Evolutionary conservation across 2,113 vertebrate species (phyloP).

Genomic region (Chlamydotis undulata): DNA sequence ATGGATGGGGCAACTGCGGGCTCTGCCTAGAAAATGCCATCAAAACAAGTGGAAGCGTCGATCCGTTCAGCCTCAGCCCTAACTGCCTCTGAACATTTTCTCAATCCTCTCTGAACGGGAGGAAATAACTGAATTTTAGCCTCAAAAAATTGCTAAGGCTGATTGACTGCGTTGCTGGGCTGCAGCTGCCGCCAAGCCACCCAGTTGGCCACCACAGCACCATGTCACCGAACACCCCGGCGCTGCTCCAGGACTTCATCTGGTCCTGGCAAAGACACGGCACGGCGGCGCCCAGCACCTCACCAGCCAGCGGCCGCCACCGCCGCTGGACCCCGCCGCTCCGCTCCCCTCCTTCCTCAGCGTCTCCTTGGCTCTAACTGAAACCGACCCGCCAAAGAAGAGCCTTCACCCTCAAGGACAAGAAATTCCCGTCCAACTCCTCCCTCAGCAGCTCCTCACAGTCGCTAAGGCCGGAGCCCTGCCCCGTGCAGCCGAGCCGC

Average conservation of each 20-base stretch:
- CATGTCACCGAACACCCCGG: accelerated
- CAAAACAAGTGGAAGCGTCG: not conserved
- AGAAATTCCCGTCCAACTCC: not conserved
- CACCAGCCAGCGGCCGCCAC: accelerated
- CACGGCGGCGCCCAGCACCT: accelerated
- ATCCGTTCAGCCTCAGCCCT: accelerated
- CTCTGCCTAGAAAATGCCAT: accelerated
- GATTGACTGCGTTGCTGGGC: accelerated
- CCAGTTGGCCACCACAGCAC: not conserved
- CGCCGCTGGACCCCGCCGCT: no score
- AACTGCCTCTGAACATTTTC: not conserved
- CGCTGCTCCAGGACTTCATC: accelerated
- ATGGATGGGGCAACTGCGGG: accelerated
- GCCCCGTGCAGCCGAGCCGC: not conserved
- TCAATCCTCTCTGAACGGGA: accelerated
- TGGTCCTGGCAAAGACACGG: accelerated
- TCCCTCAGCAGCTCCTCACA: accelerated
- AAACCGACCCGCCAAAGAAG: not conserved
- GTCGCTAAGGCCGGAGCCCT: no score
- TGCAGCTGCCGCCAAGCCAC: not conserved
- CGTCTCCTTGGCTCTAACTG: no score
- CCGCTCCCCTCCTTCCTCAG: no score
- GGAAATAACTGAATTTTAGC: not conserved
- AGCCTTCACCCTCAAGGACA: not conserved
- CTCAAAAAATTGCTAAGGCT: not conserved